Percentiles rank a stretch among this genome's conserved stretches.
These are phyloP conservation scores for Serinus canaria DNA, from an alignment of 2,113 vertebrate genomes.

Conservation along the genomic window DNA sequence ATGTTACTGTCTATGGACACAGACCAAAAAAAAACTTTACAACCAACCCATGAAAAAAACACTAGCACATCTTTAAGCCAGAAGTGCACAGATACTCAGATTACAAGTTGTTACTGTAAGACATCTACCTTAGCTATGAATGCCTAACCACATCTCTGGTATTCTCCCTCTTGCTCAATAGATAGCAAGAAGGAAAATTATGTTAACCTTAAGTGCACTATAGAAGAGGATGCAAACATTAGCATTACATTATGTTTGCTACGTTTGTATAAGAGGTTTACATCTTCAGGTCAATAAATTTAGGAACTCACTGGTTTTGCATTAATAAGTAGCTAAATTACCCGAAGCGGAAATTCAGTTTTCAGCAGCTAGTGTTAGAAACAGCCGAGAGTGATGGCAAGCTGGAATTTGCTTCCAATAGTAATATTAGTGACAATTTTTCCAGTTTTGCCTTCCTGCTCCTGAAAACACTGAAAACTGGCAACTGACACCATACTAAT, in stretches of 20 bases:
- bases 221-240: neutral
- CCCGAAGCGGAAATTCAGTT: neutral
- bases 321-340: neutral
- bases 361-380: neutral
- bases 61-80: neutral
- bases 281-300: neutral
- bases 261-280: neutral
- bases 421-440: neutral
- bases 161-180: neutral
- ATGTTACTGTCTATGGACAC: neutral
- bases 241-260: neutral
- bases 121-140: neutral
- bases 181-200: neutral
- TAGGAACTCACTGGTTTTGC: neutral
- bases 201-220: neutral
- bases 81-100: neutral
- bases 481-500: fast-evolving
- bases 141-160: neutral
- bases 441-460: neutral
- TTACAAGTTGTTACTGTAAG: fast-evolving
- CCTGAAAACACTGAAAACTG: neutral
- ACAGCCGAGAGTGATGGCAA: neutral
- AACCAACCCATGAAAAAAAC: fast-evolving
- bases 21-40: neutral
- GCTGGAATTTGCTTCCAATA: neutral